Conservation (phyloP, 2,797 vertebrate genomes). For the Poeciliopsis gracilis region DNA sequence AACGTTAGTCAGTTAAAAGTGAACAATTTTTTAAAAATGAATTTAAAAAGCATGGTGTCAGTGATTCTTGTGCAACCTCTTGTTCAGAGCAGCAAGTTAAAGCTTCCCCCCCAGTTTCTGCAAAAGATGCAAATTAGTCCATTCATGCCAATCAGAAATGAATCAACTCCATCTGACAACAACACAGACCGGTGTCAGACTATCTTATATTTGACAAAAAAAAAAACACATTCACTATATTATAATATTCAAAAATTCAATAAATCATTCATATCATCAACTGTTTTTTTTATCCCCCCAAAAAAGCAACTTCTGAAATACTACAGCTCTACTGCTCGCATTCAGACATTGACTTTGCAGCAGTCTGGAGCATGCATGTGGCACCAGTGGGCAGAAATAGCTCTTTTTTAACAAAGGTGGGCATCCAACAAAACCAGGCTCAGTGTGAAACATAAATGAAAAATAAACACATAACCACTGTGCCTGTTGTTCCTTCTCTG, state of each 20-base stretch:
- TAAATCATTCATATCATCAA: neutral
- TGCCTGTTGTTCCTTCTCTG: neutral
- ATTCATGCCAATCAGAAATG: neutral
- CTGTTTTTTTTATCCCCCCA: neutral
- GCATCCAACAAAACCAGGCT: neutral
- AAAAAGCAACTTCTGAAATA: neutral
- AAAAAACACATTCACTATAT: neutral
- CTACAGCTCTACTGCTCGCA: neutral
- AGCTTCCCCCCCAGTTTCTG: neutral
- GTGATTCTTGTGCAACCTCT: neutral
- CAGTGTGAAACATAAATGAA: neutral
- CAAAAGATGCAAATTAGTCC: neutral
- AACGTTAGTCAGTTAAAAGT: slow-evolving; percentile 7
- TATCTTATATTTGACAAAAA: neutral
- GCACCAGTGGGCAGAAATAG: neutral
- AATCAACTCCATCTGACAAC: neutral
- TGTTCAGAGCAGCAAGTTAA: neutral
- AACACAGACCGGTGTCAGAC: neutral
- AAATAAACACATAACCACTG: neutral
- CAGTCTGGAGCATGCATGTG: neutral
- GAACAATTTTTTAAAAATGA: neutral
- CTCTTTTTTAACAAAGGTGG: neutral
- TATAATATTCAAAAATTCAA: neutral
- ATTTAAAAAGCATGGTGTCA: neutral
- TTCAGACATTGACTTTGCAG: neutral